A percentile compares a stretch with the other conserved stretches of the same genome.
phyloP scores from a whole-genome alignment of 2,113 vertebrate species.

The Taurulus bubalis region DNA sequence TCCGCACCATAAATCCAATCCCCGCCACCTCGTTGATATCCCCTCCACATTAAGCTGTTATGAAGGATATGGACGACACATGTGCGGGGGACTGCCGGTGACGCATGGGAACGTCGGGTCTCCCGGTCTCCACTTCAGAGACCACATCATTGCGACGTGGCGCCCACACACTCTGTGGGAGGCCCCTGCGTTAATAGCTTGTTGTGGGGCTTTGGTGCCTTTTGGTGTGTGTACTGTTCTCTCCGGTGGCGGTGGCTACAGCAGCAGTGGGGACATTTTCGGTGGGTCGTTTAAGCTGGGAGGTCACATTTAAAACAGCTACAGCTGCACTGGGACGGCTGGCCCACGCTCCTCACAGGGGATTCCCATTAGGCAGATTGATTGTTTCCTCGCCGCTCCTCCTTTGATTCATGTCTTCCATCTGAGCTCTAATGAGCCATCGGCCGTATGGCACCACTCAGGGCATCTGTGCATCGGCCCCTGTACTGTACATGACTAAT shows the following conservation, averaged over 20 bases:
- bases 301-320: constrained; percentile 79
- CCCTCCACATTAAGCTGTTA: constrained; percentile 60
- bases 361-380: constrained; percentile 80
- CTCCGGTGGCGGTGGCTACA: constrained; percentile 29
- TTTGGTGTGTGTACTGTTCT: constrained; percentile 53
- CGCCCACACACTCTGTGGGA: constrained; percentile 67
- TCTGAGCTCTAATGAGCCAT: constrained; percentile 85
- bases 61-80: constrained; percentile 78
- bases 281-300: constrained; percentile 70
- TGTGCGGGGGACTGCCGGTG: constrained; percentile 77
- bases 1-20: constrained; percentile 69
- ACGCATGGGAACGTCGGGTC: constrained; percentile 85
- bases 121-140: constrained; percentile 77
- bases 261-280: constrained; percentile 63
- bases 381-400: constrained; percentile 72
- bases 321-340: constrained; percentile 80
- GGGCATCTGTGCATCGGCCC: constrained; percentile 82
- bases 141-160: constrained; percentile 83
- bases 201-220: constrained; percentile 62
- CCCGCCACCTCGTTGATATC: constrained; percentile 64
- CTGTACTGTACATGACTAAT: constrained; percentile 69
- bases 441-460: constrained; percentile 82
- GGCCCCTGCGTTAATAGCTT: constrained; percentile 56
- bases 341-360: constrained; percentile 79
- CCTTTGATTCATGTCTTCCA: constrained; percentile 87